Conservation (phyloP, 2,113 vertebrate species). For the Neolamprologus kungweensis region DNA sequence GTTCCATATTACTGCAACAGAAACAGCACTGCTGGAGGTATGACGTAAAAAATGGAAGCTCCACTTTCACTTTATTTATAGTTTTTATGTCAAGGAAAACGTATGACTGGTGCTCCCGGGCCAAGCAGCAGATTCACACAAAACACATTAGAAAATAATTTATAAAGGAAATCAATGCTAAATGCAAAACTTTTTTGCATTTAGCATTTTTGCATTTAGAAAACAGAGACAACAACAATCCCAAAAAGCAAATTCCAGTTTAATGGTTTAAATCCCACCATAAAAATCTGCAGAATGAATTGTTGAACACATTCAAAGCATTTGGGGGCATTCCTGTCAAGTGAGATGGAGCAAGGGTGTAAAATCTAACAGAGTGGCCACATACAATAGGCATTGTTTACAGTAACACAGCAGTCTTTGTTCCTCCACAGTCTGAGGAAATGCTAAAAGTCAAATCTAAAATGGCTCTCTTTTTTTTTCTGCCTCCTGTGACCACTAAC, state of each 20-base stretch:
- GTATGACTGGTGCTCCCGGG: fast-evolving
- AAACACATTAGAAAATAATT: neutral
- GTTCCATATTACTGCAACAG: neutral
- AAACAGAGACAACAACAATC: neutral
- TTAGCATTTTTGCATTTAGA: neutral
- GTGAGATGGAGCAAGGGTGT: slow-evolving; percentile 9
- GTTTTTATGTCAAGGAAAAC: neutral
- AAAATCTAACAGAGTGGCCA: slow-evolving; percentile 32
- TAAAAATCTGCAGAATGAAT: neutral
- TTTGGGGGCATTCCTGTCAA: neutral
- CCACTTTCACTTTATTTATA: neutral
- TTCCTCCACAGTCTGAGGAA: slow-evolving; percentile 36
- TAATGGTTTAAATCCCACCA: neutral
- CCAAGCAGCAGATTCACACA: fast-evolving
- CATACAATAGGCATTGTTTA: slow-evolving; percentile 54
- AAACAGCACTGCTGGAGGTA: neutral
- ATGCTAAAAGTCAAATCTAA: slow-evolving; percentile 19
- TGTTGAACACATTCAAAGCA: neutral
- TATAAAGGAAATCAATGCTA: fast-evolving
- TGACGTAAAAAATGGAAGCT: neutral
- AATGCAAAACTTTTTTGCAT: neutral
- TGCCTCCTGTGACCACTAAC: neutral
- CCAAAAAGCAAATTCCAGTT: neutral
- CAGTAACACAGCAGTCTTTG: slow-evolving; percentile 54
- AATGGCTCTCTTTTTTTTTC: neutral